Evolutionary conservation across 1,140 invertebrate species (phyloP).

Genomic region (Drosophila tsacasi): DNA sequence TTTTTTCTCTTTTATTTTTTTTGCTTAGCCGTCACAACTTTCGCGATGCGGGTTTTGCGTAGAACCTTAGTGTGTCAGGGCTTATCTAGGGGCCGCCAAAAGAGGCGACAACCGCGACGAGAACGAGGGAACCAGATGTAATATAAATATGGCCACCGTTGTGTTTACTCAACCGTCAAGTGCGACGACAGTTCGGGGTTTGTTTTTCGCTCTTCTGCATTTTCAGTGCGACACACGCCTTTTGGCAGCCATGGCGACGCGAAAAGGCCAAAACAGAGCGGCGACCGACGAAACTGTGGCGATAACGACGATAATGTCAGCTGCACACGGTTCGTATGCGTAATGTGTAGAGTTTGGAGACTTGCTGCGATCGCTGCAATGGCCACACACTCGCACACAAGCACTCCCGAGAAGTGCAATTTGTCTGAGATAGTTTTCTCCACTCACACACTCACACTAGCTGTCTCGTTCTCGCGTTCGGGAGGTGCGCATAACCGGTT

Average conservation of each 20-base stretch:
- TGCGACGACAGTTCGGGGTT: slow-evolving; percentile 54
- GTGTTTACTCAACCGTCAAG: slow-evolving; percentile 73
- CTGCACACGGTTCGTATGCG: slow-evolving; percentile 67
- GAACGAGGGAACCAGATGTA: slow-evolving; percentile 33
- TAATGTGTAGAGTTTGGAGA: slow-evolving; percentile 52
- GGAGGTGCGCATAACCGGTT: slow-evolving; percentile 77
- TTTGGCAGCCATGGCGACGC: slow-evolving; percentile 76
- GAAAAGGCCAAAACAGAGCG: slow-evolving; percentile 66
- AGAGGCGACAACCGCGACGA: slow-evolving; percentile 67
- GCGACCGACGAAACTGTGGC: slow-evolving; percentile 18
- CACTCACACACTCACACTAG: slow-evolving; percentile 47
- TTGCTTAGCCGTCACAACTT: slow-evolving; percentile 31
- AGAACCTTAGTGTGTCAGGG: slow-evolving; percentile 39
- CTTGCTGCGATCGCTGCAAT: slow-evolving; percentile 47
- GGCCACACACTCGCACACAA: slow-evolving; percentile 40
- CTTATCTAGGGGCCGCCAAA: slow-evolving; percentile 37
- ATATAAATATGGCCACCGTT: slow-evolving; percentile 55
- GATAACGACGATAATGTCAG: slow-evolving; percentile 45
- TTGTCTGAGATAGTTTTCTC: slow-evolving; percentile 42
- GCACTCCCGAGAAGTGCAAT: slow-evolving; percentile 18
- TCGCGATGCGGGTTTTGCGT: slow-evolving; percentile 49
- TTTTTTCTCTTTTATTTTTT: slow-evolving; percentile 8
- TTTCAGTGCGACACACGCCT: slow-evolving; percentile 65
- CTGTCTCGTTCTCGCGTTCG: slow-evolving; percentile 66
- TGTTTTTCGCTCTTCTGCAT: slow-evolving; percentile 20